These are phyloP conservation scores for Peromyscus nudipes DNA, from an alignment of 2,797 vertebrate genomes.

Conservation along the genomic window DNA sequence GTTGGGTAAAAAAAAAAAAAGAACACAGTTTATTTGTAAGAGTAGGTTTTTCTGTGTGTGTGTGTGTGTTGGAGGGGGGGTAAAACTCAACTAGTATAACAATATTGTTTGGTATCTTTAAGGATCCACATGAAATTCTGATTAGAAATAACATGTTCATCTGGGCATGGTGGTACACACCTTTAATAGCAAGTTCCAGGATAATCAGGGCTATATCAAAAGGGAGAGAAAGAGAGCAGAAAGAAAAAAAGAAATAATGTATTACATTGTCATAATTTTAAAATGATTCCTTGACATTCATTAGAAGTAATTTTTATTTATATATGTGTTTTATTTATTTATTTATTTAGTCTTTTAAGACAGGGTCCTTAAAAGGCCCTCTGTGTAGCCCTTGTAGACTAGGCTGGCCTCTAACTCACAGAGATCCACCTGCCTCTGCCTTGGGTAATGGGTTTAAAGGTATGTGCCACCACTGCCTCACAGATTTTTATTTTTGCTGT, in stretches of 20 bases:
- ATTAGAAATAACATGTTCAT: constrained; percentile 33
- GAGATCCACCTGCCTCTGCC: neutral
- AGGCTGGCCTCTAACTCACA: neutral
- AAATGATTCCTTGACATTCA: constrained; percentile 51
- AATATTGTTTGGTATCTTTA: constrained; percentile 1
- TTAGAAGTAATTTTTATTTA: constrained; percentile 39
- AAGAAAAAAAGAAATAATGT: neutral
- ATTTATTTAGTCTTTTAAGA: neutral
- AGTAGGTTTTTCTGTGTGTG: constrained; percentile 10
- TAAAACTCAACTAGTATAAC: neutral
- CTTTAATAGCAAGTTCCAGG: neutral
- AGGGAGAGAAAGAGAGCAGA: neutral
- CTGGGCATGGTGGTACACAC: neutral
- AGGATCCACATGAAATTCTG: constrained; percentile 47
- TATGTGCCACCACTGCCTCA: neutral
- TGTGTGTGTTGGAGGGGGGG: neutral
- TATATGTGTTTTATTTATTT: neutral
- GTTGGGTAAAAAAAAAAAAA: neutral
- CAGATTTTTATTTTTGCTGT: neutral
- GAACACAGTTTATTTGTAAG: constrained; percentile 51
- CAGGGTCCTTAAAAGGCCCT: neutral
- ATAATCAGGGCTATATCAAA: neutral
- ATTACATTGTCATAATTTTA: constrained; percentile 28
- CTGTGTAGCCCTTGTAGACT: neutral
- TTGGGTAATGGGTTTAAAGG: neutral